A percentile compares a stretch with the other conserved stretches of the same genome.
Conservation (phyloP, 2,113 vertebrate species). For the Chaetura pelagica region DNA sequence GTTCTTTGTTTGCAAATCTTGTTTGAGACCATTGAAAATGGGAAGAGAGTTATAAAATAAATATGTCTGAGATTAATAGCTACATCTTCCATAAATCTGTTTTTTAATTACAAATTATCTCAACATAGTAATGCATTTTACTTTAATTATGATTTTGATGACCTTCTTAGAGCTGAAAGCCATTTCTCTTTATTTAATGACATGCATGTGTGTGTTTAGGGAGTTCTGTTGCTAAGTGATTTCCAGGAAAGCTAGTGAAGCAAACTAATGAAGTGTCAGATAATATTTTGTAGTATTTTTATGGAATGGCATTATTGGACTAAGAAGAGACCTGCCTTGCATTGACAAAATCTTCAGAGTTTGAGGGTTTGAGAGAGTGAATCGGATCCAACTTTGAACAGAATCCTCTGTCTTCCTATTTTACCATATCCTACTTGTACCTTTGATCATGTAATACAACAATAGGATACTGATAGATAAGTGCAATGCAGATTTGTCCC, state of each 20-base stretch:
- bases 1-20: conserved; percentile 6
- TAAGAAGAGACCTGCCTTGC: neutral
- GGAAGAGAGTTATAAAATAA: conserved; percentile 33
- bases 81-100: conserved; percentile 35
- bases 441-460: neutral
- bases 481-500: neutral
- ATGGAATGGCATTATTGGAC: neutral
- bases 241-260: conserved; percentile 46
- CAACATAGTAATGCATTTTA: conserved; percentile 36
- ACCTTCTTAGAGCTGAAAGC: conserved; percentile 53
- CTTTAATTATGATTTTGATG: conserved; percentile 60
- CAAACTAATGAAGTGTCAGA: conserved; percentile 34
- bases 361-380: neutral
- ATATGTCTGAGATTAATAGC: conserved; percentile 31
- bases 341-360: neutral
- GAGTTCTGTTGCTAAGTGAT: conserved; percentile 66
- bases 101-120: conserved; percentile 56
- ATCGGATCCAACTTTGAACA: neutral
- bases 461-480: neutral
- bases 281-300: conserved; percentile 31
- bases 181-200: conserved; percentile 51
- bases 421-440: neutral
- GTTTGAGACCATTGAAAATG: neutral
- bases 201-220: conserved; percentile 18
- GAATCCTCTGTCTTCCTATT: neutral